These are phyloP conservation scores for Neodiprion pinetum DNA, from an alignment of 1,140 invertebrate species.

Conservation along the genomic window DNA sequence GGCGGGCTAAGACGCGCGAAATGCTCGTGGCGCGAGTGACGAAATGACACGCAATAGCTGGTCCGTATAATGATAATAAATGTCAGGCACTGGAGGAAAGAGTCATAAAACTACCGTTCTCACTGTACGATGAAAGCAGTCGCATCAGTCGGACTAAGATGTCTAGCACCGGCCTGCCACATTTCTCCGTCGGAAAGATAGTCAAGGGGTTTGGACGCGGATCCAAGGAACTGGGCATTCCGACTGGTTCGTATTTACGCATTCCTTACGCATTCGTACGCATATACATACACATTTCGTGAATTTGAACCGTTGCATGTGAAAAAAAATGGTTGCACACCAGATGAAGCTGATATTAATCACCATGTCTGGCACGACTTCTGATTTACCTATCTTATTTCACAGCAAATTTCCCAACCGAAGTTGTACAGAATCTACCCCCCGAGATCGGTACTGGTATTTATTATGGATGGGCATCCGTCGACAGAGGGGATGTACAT, in stretches of 20 bases:
- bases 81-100: no score
- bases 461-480: constrained; percentile 92
- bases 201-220: constrained; percentile 93
- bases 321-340: no score
- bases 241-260: constrained; percentile 72
- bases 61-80: no score
- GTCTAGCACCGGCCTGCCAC: constrained; percentile 63
- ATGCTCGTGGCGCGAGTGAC: no score
- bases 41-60: no score
- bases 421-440: constrained; percentile 82
- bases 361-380: no score
- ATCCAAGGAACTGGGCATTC: constrained; percentile 89
- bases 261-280: not conserved
- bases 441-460: constrained; percentile 78
- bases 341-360: no score
- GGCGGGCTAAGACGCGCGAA: no score
- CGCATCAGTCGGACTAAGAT: not conserved
- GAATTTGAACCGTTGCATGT: no score
- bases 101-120: not conserved
- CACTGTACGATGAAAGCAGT: not conserved
- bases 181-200: constrained; percentile 79
- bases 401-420: constrained; percentile 84
- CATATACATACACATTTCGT: not conserved
- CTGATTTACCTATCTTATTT: not conserved
- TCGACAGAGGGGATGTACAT: constrained; percentile 74